Conservation (phyloP, 2,888 invertebrate genomes). For the Pristionchus maxplancki region DNA sequence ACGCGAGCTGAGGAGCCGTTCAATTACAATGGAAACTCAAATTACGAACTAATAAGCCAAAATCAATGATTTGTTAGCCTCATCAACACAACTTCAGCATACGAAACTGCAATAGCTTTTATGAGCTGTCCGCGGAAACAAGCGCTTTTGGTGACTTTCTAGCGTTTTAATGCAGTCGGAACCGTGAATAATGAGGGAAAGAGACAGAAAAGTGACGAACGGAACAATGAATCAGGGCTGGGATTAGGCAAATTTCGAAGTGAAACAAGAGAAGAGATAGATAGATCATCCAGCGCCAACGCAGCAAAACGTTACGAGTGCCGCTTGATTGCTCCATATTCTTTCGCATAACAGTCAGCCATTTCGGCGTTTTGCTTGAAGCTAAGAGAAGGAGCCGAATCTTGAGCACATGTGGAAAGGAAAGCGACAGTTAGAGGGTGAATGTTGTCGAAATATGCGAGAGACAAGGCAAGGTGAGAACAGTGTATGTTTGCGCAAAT, state of each 20-base stretch:
- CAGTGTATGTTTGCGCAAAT: background rate
- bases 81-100: background rate
- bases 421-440: no score
- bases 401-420: background rate
- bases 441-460: background rate
- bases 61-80: background rate
- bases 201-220: background rate
- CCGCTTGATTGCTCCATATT: background rate
- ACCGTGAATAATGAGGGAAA: background rate
- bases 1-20: background rate
- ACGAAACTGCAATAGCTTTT: background rate
- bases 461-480: background rate
- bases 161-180: background rate
- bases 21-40: background rate
- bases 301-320: background rate
- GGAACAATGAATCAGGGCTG: background rate
- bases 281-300: background rate
- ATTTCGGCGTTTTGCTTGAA: conserved; percentile 4
- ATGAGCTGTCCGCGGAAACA: background rate
- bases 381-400: background rate
- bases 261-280: background rate
- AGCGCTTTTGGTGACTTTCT: background rate
- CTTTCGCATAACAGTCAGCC: conserved; percentile 11
- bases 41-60: background rate
- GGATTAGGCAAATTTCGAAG: conserved; percentile 25